Conservation (phyloP, 2,113 vertebrate genomes). For the Perca fluviatilis region DNA sequence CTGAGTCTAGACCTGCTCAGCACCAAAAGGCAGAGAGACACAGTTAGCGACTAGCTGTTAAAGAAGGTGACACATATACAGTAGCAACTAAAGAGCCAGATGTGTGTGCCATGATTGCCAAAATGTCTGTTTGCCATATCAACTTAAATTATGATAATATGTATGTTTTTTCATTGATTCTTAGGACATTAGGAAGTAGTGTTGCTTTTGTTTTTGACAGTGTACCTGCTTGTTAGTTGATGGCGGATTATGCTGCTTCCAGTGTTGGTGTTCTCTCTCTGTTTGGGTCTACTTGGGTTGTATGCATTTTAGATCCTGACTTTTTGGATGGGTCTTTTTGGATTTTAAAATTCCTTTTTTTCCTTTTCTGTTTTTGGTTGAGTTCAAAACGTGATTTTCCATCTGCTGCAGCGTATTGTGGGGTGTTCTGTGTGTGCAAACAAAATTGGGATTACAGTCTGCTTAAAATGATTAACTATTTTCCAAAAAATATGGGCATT, state of each 20-base stretch:
- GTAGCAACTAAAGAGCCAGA: background rate
- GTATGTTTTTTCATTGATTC: too few relatives aligned
- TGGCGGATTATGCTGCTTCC: background rate
- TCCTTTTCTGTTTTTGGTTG: background rate
- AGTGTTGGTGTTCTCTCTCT: background rate
- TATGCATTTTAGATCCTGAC: background rate
- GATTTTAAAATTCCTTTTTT: background rate
- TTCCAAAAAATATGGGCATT: background rate
- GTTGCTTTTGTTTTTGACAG: background rate
- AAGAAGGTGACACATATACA: background rate
- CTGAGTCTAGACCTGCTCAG: background rate
- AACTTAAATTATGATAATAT: too few relatives aligned
- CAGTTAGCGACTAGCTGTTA: background rate
- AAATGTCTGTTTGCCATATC: too few relatives aligned
- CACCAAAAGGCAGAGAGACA: background rate
- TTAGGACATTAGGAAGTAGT: background rate
- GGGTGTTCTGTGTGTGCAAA: background rate
- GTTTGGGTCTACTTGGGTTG: background rate
- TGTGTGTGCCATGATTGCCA: too few relatives aligned
- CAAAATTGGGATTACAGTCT: background rate
- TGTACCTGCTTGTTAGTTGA: background rate
- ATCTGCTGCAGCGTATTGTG: background rate
- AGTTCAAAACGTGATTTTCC: background rate
- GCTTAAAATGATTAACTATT: background rate
- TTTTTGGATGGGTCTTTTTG: too few relatives aligned